Evolutionary conservation across 2,797 vertebrate genomes (phyloP).

Genomic region (Cossypha polioptera): DNA sequence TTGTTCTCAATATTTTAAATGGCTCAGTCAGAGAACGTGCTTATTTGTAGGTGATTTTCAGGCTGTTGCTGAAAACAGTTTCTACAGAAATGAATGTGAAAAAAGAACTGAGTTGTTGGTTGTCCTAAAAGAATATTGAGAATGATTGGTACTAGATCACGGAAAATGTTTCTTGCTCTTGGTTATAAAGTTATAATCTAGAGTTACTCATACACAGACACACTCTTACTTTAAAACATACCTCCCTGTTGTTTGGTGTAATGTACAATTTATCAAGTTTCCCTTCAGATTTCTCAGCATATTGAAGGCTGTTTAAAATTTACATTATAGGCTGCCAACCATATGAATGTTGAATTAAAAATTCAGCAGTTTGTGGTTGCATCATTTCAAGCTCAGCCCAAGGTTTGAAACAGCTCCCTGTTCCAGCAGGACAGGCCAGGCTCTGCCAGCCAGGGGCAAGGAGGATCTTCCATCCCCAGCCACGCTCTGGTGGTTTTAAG

Average conservation of each 20-base stretch:
- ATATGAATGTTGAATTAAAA: not conserved
- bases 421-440: not conserved
- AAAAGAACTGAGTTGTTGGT: not conserved
- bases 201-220: not conserved
- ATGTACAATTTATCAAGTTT: not conserved
- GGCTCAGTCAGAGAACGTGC: not conserved
- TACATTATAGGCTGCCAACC: not conserved
- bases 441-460: not conserved
- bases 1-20: not conserved
- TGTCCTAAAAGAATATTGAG: not conserved
- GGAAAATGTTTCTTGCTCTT: not conserved
- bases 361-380: not conserved
- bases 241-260: not conserved
- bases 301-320: not conserved
- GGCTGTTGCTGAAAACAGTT: not conserved
- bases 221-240: not conserved
- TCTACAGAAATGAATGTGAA: not conserved
- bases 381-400: not conserved
- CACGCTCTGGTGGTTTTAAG: accelerated
- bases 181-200: not conserved
- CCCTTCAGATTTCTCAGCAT: not conserved
- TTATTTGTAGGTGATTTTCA: not conserved
- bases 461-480: not conserved
- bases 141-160: not conserved
- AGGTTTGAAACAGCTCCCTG: not conserved